Evolutionary conservation across 2,888 invertebrate genomes (phyloP).

Genomic region (Andrena fulva): DNA sequence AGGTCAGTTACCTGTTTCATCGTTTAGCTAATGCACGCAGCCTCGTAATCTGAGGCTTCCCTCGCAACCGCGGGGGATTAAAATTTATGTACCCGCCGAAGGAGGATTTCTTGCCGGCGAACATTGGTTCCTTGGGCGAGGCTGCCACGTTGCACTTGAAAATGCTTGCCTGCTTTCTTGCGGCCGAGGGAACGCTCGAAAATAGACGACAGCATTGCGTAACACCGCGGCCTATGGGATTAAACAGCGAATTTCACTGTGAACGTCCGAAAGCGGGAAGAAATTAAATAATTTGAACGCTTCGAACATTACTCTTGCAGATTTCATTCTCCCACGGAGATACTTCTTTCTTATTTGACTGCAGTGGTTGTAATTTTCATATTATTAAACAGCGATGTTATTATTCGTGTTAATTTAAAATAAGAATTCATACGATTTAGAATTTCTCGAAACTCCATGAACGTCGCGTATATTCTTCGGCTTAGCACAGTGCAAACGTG

Average conservation of each 20-base stretch:
- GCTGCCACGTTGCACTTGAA: neutral
- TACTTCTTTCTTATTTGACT: neutral
- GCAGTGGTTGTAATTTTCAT: too few species aligned
- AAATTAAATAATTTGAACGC: neutral
- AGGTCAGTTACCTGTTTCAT: conserved; percentile 75
- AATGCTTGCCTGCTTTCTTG: neutral
- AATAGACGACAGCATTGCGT: neutral
- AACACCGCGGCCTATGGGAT: neutral
- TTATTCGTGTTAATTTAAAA: too few species aligned
- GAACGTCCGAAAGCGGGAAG: neutral
- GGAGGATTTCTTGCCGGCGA: neutral
- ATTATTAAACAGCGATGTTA: too few species aligned
- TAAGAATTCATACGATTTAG: too few species aligned
- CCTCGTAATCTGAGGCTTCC: conserved; percentile 58
- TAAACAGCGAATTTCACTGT: neutral
- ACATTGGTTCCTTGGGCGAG: neutral
- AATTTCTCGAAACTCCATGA: neutral
- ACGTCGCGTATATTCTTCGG: neutral
- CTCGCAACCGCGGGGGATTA: conserved; percentile 28
- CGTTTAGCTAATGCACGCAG: conserved; percentile 55
- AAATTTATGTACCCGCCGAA: conserved; percentile 24
- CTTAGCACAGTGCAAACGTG: neutral
- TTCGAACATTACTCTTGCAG: neutral
- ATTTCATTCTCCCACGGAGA: neutral
- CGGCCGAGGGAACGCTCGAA: neutral